These are phyloP conservation scores for Diaprepes abbreviatus DNA, from an alignment of 2,888 invertebrate genomes.

Conservation along the genomic window DNA sequence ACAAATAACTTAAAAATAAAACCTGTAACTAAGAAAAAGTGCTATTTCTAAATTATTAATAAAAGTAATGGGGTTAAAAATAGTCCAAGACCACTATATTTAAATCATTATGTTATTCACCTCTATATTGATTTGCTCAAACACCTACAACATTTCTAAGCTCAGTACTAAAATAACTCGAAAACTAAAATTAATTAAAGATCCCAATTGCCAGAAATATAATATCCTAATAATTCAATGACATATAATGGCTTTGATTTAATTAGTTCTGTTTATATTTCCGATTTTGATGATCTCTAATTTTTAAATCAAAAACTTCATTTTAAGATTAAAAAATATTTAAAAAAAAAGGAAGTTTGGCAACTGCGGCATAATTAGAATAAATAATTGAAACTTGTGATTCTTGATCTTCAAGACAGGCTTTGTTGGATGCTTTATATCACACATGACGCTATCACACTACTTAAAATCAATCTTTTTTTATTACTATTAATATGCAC, in stretches of 20 bases:
- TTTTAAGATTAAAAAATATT: too few relatives aligned
- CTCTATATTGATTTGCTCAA: slow-evolving; percentile 14
- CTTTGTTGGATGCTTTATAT: too few relatives aligned
- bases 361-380: too few relatives aligned
- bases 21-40: background rate
- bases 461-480: too few relatives aligned
- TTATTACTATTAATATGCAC: too few relatives aligned
- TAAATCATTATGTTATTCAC: slow-evolving; percentile 23
- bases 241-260: background rate
- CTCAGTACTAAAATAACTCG: background rate
- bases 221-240: background rate
- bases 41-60: slow-evolving; percentile 20
- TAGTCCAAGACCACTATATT: slow-evolving; percentile 9
- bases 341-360: too few relatives aligned
- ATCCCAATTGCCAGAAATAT: background rate
- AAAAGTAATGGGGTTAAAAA: slow-evolving; percentile 14
- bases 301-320: too few relatives aligned
- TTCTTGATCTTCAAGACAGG: too few relatives aligned
- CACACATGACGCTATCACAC: too few relatives aligned
- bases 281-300: too few relatives aligned
- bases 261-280: background rate
- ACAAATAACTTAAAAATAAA: slow-evolving; percentile 1
- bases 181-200: slow-evolving; percentile 5
- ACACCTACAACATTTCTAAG: slow-evolving; percentile 11
- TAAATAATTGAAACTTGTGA: too few relatives aligned